Evolutionary conservation across 2,888 invertebrate species (phyloP).

Genomic region (Drosophila anomalata): DNA sequence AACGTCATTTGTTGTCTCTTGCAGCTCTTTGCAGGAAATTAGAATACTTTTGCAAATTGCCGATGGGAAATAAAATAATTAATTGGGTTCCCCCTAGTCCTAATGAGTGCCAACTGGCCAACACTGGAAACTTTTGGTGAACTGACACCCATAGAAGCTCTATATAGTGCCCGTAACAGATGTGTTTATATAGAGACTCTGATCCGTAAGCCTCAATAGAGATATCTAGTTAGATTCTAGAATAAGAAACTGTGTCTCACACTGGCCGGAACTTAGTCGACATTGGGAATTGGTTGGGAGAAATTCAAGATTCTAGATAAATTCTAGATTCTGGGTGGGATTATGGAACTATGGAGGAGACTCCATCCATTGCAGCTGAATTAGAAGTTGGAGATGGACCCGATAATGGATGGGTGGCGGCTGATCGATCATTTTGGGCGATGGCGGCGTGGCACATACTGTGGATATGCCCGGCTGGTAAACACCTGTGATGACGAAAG

Average conservation of each 20-base stretch:
- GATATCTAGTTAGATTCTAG: neutral
- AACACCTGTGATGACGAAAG: constrained; percentile 44
- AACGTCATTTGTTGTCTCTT: constrained; percentile 38
- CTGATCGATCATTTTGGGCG: constrained; percentile 12
- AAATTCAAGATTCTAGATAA: neutral
- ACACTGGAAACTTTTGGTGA: neutral
- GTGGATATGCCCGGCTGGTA: constrained; percentile 52
- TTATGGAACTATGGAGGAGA: constrained; percentile 1
- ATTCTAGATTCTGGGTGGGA: neutral
- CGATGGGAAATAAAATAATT: constrained; percentile 37
- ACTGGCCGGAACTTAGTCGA: constrained; percentile 25
- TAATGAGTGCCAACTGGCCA: neutral
- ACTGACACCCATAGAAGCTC: neutral
- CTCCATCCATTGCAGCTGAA: neutral
- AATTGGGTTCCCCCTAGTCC: constrained; percentile 19
- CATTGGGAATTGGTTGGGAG: constrained; percentile 26
- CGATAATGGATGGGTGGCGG: constrained; percentile 5
- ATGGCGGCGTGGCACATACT: constrained; percentile 37
- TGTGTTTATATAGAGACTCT: constrained; percentile 30
- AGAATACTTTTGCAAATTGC: constrained; percentile 38
- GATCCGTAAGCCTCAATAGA: constrained; percentile 5
- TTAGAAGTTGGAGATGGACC: neutral
- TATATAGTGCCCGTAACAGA: constrained; percentile 8
- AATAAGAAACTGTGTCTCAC: constrained; percentile 23
- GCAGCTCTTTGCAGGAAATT: constrained; percentile 18